Base-by-base conservation (phyloP, 2,113 vertebrate species). In the Poeciliopsis prolifica region DNA sequence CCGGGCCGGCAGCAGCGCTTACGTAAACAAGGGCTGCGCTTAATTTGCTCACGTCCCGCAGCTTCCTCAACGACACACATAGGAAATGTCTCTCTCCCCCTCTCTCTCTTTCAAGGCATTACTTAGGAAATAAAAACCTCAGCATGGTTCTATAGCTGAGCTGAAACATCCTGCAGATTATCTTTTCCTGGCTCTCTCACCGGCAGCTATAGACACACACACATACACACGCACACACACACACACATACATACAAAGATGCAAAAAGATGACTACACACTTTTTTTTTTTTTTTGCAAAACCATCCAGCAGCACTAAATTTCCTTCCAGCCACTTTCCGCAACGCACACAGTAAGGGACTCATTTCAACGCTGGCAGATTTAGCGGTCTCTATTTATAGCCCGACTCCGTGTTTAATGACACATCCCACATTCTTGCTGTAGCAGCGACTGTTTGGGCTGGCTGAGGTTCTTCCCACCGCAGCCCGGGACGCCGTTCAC, bases 341-440 rank as follows among this genome's bases (percentile, higher is more conserved):
- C 70, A 85, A 78, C 80, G 35, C 35, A 66, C 37, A 77, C 68
- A 80, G 68, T 40, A 65, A 88, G 79, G 82, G 84, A 87, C 87
- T 90, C 83, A 87, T 89, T 89, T 88, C 77, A 78, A 64, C 74
- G 70, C 61, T 0, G n/a, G 80, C 72, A 78, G 89, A 89, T 89
- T 87, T 85, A 91, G 89, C 75, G 81, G 44, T n/a, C 28, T 70
- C 81, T 92, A 92, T 91, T 90, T 92, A 87, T 92, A 93, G 87
- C 80, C 65, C 12, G 17, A 37, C 78, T 79, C 75, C 69, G 30
- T 85, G 70, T 85, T 88, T 77, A 77, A 76, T 87, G 87, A 90
- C 86, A 86, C 81, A 82, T 84, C 78, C 70, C 72, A 82, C 72
- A 66, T 72, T 77, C 71, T 65, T 24, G 68, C 78, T 86, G 76